These are phyloP conservation scores for Plestiodon gilberti DNA, from an alignment of 2,113 vertebrate species.

Conservation along the genomic window DNA sequence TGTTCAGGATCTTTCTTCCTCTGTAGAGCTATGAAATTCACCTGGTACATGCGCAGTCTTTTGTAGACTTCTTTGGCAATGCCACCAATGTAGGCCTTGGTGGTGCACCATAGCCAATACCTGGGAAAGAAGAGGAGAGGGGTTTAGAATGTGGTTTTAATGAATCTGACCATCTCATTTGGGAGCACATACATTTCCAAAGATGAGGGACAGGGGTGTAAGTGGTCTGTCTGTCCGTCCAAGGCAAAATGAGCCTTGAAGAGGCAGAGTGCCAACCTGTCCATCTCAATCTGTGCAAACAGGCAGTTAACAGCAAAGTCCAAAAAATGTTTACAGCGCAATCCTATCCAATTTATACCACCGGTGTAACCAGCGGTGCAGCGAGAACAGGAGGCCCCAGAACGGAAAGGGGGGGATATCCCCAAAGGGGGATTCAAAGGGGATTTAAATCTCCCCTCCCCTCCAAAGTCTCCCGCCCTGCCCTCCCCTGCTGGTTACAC, in stretches of 20 bases:
- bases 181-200: not conserved
- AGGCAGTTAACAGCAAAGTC: not conserved
- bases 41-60: constrained; percentile 88
- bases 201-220: not conserved
- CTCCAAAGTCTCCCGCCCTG: too few relatives aligned
- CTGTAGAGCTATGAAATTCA: constrained; percentile 93
- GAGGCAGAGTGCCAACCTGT: not conserved
- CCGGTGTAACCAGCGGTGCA: too few relatives aligned
- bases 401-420: too few relatives aligned
- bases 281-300: not conserved
- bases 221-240: not conserved
- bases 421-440: too few relatives aligned
- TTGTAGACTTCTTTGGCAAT: constrained; percentile 89
- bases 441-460: too few relatives aligned
- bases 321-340: too few relatives aligned
- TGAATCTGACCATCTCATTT: not conserved
- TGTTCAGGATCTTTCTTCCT: constrained; percentile 89
- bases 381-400: too few relatives aligned
- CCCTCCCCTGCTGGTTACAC: too few relatives aligned
- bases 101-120: constrained; percentile 99
- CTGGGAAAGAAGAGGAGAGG: constrained; percentile 58
- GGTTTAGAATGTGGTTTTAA: not conserved
- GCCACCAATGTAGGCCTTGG: constrained; percentile 85
- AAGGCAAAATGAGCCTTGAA: not conserved
- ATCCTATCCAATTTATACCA: too few relatives aligned